Evolutionary conservation across 2,113 vertebrate species (phyloP).

Genomic region (Amphiprion percula): DNA sequence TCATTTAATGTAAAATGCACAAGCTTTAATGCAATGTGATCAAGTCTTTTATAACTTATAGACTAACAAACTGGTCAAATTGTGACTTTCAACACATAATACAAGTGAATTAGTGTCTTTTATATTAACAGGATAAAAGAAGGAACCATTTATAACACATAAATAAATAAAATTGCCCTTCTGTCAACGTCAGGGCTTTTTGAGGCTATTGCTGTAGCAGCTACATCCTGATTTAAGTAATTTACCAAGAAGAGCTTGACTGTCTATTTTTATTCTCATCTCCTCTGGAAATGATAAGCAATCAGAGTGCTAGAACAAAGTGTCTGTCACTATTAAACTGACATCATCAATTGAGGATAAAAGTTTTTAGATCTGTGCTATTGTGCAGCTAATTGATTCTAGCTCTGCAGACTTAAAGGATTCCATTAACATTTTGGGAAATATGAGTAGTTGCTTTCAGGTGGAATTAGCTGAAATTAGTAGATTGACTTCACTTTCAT

Average conservation of each 20-base stretch:
- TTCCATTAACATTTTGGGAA: too few species aligned
- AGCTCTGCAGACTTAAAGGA: too few species aligned
- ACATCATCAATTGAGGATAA: not conserved
- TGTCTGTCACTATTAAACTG: not conserved
- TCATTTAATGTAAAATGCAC: slow-evolving; percentile 4
- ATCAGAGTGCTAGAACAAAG: not conserved
- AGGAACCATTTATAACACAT: slow-evolving; percentile 8
- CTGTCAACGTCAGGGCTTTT: not conserved
- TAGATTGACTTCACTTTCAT: too few species aligned
- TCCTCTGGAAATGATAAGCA: slow-evolving; percentile 17
- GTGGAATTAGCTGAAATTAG: too few species aligned
- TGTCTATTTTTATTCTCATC: slow-evolving; percentile 37
- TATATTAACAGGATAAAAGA: slow-evolving; percentile 36
- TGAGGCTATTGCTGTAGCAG: slow-evolving; percentile 4
- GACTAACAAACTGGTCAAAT: not conserved
- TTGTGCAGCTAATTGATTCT: too few species aligned
- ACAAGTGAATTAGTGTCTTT: slow-evolving; percentile 26
- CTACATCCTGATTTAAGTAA: slow-evolving; percentile 34
- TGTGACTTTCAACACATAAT: slow-evolving; percentile 13
- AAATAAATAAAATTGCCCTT: slow-evolving; percentile 27
- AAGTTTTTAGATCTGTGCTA: not conserved
- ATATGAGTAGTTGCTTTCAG: too few species aligned
- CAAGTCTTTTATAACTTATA: not conserved
- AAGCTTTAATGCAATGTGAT: slow-evolving; percentile 3
- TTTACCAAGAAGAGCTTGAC: not conserved